phyloP scores from a whole-genome alignment of 2,888 invertebrate species.

The Gryllus longicercus region DNA sequence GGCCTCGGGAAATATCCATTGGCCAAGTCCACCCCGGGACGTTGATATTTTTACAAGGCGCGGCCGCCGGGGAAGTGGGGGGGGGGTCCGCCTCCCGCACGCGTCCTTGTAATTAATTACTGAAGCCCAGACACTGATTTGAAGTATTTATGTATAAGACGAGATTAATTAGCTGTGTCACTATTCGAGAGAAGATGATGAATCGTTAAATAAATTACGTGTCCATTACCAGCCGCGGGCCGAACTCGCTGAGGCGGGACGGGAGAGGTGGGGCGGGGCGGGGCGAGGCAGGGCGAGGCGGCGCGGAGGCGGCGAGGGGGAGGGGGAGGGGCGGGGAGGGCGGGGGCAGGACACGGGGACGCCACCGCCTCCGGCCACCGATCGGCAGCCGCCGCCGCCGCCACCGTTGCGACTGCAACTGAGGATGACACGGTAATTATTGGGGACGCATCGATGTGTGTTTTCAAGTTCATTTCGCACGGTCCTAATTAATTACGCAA shows the following conservation, averaged over 20 bases:
- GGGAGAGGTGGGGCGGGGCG: background rate
- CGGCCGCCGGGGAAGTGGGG: too few species aligned
- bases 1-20: too few species aligned
- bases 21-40: too few species aligned
- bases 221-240: background rate
- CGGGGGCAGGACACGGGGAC: background rate
- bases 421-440: background rate
- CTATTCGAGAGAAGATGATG: slow-evolving; percentile 17
- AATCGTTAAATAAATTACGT: slow-evolving; percentile 17
- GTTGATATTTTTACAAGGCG: too few species aligned
- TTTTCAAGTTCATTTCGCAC: slow-evolving; percentile 17
- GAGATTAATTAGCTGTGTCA: slow-evolving; percentile 17
- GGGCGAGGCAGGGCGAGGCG: background rate
- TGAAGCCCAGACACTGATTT: slow-evolving; percentile 17
- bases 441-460: slow-evolving; percentile 10
- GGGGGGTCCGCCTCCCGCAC: background rate
- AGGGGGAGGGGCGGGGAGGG: background rate
- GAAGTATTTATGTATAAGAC: slow-evolving; percentile 11
- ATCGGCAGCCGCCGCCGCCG: background rate
- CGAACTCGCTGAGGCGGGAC: background rate
- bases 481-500: slow-evolving; percentile 9
- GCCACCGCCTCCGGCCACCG: background rate
- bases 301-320: background rate
- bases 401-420: background rate
- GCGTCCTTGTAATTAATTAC: slow-evolving; percentile 8